Base-by-base conservation (phyloP, 2,888 invertebrate genomes). In the Asteroscopus sphinx region DNA sequence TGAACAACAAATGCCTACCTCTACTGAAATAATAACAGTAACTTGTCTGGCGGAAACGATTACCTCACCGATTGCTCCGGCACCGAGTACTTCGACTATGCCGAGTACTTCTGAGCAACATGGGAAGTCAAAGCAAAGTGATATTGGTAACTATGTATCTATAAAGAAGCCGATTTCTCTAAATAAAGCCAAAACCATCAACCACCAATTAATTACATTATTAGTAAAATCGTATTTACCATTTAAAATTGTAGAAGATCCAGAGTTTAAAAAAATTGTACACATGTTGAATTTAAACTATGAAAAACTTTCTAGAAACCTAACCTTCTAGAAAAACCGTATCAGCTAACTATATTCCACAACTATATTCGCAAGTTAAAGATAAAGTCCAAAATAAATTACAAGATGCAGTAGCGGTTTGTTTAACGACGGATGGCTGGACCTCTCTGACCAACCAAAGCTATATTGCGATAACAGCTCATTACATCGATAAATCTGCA, bases 311-410 rank as follows among this genome's bases (percentile, higher is more conserved):
- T n/a, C n/a, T n/a, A n/a, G n/a, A n/a, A n/a, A n/a, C n/a, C n/a
- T n/a, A n/a, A n/a, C 36, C 36, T 17, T 17, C 17, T 3, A 37
- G 36, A 17, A 37, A 37, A 37, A 37, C 36, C 0, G n/a, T 37
- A 37, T 37, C 36, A 1, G 17, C 9, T 1, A 37, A 17, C 17
- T 37, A 37, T 37, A 37, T 37, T 37, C 36, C 36, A 3, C 36
- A 37, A 9, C 5, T 37, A 1, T 37, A 17, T 17, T 11, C 0
- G 11, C 17, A 37, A 37, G 17, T 37, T 2, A 37, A 37, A 37
- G 9, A 37, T n/a, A 16, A 11, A 0, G 36, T 37, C 1, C 16
- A 37, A 37, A 37, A 11, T 5, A 37, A 17, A 17, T n/a, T 37
- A 37, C 9, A 17, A 2, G 7, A 21, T 12, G 21, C 6, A 7